These are phyloP conservation scores for Sebastes fasciatus DNA, from an alignment of 2,113 vertebrate genomes.

Conservation along the genomic window DNA sequence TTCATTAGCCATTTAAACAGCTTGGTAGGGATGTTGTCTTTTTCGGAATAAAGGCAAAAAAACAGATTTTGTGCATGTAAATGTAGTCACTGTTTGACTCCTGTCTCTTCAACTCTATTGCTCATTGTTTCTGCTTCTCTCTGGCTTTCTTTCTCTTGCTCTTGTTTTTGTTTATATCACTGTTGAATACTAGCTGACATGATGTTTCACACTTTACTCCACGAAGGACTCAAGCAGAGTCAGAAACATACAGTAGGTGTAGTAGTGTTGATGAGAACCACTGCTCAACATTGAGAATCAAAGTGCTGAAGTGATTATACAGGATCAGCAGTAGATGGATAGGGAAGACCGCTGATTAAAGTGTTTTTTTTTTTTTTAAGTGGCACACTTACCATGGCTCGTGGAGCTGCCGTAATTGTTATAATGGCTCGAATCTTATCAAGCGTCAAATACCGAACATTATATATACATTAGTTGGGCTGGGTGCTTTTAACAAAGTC, in stretches of 20 bases:
- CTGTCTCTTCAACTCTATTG: background rate
- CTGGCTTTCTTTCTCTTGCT: background rate
- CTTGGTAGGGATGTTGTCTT: too few relatives aligned
- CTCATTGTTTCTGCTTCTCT: background rate
- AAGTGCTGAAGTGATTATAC: background rate
- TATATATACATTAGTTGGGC: background rate
- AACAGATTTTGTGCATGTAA: too few relatives aligned
- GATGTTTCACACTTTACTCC: background rate
- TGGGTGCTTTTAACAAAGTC: background rate
- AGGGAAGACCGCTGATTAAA: conserved; percentile 1
- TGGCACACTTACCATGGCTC: background rate
- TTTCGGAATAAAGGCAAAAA: too few relatives aligned
- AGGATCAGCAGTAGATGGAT: background rate
- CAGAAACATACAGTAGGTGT: background rate
- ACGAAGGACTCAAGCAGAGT: background rate
- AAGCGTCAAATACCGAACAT: background rate
- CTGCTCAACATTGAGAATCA: conserved; percentile 5
- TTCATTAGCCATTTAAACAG: too few relatives aligned
- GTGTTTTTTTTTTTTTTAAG: background rate
- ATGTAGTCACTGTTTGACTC: too few relatives aligned
- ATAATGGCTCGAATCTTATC: background rate
- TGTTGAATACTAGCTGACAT: background rate
- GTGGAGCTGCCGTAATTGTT: background rate
- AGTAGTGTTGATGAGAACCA: background rate
- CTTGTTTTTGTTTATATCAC: background rate